These are phyloP conservation scores for Hypotaenidia okinawae DNA, from an alignment of 2,797 vertebrate species.

Conservation along the genomic window DNA sequence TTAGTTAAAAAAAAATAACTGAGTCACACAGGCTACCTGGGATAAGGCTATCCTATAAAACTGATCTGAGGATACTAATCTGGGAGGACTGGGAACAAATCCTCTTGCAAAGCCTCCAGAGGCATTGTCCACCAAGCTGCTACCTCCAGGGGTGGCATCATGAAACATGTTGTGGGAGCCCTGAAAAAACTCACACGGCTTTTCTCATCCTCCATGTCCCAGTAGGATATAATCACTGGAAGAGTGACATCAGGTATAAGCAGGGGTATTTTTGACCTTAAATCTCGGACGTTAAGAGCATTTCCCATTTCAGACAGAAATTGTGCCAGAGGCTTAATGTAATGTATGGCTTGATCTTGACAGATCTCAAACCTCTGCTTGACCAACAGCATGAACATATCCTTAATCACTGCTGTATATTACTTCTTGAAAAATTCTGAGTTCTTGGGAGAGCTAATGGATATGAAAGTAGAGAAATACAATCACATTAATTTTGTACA, in stretches of 20 bases:
- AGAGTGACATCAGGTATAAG: not conserved
- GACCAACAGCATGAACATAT: not conserved
- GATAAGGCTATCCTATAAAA: not conserved
- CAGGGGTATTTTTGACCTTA: not conserved
- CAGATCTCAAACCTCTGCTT: not conserved
- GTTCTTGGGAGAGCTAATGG: not conserved
- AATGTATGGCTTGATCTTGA: not conserved
- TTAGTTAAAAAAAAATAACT: not conserved
- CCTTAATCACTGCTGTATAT: not conserved
- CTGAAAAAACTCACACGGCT: not conserved
- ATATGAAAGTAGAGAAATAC: not conserved
- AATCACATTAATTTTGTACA: not conserved
- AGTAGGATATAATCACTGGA: not conserved
- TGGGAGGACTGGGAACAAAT: not conserved
- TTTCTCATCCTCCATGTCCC: not conserved
- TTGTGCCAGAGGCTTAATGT: not conserved
- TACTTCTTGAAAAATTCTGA: not conserved
- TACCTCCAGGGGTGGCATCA: rapidly evolving
- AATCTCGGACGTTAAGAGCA: not conserved
- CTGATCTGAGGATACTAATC: too few relatives aligned
- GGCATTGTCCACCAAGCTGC: rapidly evolving
- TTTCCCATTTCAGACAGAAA: slow-evolving; percentile 8
- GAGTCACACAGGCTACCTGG: not conserved
- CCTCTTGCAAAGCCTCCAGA: not conserved
- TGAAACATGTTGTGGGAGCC: not conserved